Evolutionary conservation across 2,113 vertebrate genomes (phyloP).

Genomic region (Takifugu flavidus): DNA sequence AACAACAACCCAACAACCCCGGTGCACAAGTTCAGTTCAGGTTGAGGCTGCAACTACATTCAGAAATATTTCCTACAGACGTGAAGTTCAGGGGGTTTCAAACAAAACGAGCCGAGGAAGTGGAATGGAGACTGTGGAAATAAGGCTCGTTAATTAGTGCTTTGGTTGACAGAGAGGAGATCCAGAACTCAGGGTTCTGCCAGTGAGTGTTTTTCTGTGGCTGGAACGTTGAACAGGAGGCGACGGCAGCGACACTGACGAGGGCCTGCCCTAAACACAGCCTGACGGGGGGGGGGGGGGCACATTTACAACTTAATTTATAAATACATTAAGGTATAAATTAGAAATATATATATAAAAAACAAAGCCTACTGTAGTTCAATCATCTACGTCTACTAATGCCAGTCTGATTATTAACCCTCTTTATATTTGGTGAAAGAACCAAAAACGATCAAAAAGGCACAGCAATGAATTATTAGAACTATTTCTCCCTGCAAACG

Average conservation of each 20-base stretch:
- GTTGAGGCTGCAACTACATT: conserved; percentile 64
- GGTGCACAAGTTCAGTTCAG: conserved; percentile 61
- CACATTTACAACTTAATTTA: conserved; percentile 84
- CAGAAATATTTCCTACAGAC: conserved; percentile 44
- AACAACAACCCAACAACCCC: conserved; percentile 54
- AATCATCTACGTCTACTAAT: conserved; percentile 67
- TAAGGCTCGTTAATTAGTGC: conserved; percentile 38
- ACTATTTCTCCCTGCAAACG: conserved; percentile 64
- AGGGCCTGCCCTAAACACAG: conserved; percentile 80
- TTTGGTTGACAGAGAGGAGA: conserved; percentile 58
- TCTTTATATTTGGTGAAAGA: conserved; percentile 83
- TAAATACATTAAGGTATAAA: conserved; percentile 92
- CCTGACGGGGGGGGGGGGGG: conserved; percentile 60
- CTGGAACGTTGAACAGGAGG: conserved; percentile 13
- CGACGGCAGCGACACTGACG: conserved; percentile 67
- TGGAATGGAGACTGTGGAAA: neutral
- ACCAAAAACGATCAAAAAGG: conserved; percentile 61
- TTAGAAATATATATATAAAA: conserved; percentile 73
- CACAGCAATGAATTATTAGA: conserved; percentile 74
- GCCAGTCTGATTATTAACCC: conserved; percentile 69
- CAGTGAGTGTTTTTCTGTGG: conserved; percentile 12
- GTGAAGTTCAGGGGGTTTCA: neutral
- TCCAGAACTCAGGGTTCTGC: conserved; percentile 11
- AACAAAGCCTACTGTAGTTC: conserved; percentile 53
- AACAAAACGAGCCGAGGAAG: no score